Evolutionary conservation across 2,888 invertebrate genomes (phyloP), one percentile per base, ranked within the genome.

Genomic region (Neocrepidodera transversa): DNA sequence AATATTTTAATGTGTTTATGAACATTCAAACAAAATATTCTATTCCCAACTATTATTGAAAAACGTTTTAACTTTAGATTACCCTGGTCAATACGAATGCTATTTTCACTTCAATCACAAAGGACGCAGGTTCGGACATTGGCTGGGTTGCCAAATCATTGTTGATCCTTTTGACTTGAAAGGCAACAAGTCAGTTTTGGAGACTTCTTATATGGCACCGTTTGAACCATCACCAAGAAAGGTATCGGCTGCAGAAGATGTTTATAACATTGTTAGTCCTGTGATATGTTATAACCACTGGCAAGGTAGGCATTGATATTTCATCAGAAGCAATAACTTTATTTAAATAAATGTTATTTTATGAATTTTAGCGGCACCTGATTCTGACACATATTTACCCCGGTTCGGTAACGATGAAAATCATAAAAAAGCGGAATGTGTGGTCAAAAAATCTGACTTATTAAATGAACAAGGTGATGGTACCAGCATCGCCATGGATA

Each of bases 41-140:
- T n/a, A n/a, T n/a, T n/a, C n/a, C n/a, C n/a, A n/a, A n/a, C n/a
- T n/a, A n/a, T n/a, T n/a, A n/a, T n/a, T n/a, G n/a, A n/a, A n/a
- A n/a, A n/a, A n/a, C n/a, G n/a, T 23, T 36, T 23, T 45, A 42
- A 26, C 42, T 67, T 32, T 59, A 78, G 79, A 64, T 61, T 71
- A 72, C 35, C 72, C 77, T 26, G 81, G 81, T 7, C 70, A 69
- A 20, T 82, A 80, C 62, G 80, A 81, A 66, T 78, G 78, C 51
- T 80, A 80, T 65, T 82, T 80, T 79, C 77, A 80, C 59, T 81
- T 81, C 64, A 75, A 78, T 60, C 78, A 80, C 60, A 70, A 73
- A 28, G 76, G 76, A 2, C 72, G 74, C n/a, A 74, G 80, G 42
- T 81, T 81, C 63, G 81, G 81, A 0, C 77, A 78, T 20, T 79